phyloP scores from a whole-genome alignment of 2,888 invertebrate species.

The Microplitis manilae region DNA sequence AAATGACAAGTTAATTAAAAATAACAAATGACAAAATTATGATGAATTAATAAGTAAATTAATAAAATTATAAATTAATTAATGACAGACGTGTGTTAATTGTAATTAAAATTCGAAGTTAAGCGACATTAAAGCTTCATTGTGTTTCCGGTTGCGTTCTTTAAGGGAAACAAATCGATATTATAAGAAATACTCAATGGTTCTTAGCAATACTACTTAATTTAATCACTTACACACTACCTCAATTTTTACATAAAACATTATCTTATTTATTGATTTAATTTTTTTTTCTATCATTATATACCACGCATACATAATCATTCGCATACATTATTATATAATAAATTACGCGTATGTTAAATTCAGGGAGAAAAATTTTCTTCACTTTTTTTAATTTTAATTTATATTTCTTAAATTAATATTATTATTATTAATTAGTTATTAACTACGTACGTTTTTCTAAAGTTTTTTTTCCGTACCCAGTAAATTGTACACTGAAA shows the following conservation, averaged over 20 bases:
- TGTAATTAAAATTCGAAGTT: slow-evolving; percentile 6
- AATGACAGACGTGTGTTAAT: slow-evolving; percentile 16
- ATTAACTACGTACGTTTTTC: background rate
- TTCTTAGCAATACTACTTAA: slow-evolving; percentile 28
- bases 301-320: slow-evolving; percentile 5
- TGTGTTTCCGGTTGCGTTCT: slow-evolving; percentile 25
- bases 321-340: background rate
- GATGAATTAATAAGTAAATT: slow-evolving; percentile 15
- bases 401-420: background rate
- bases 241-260: background rate
- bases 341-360: slow-evolving; percentile 15
- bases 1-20: slow-evolving; percentile 1
- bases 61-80: slow-evolving; percentile 8
- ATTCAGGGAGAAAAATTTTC: slow-evolving; percentile 24
- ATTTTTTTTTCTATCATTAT: background rate
- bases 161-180: slow-evolving; percentile 28
- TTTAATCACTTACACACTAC: background rate
- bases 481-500: slow-evolving; percentile 33
- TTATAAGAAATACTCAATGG: slow-evolving; percentile 27
- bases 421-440: slow-evolving; percentile 20
- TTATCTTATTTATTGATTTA: background rate
- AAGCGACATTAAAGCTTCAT: slow-evolving; percentile 37
- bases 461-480: slow-evolving; percentile 8
- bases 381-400: background rate
- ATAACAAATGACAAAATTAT: slow-evolving; percentile 14